A percentile compares a stretch with the other conserved stretches of the same genome.
Conservation (phyloP, 2,888 invertebrate species). For the Byasa hedistus region DNA sequence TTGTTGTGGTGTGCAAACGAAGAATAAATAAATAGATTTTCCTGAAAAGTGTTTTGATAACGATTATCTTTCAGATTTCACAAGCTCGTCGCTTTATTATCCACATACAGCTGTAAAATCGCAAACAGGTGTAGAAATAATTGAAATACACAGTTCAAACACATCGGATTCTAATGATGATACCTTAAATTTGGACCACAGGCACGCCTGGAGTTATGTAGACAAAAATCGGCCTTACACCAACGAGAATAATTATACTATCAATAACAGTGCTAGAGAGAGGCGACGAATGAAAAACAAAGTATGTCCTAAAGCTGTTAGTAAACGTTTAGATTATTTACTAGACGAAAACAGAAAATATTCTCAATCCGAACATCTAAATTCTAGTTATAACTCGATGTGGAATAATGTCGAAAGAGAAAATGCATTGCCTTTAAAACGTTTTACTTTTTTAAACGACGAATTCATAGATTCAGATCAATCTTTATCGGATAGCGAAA, state of each 20-base stretch:
- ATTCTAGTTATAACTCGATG: constrained; percentile 19
- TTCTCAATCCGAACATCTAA: constrained; percentile 25
- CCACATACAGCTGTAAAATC: constrained; percentile 15
- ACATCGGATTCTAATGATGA: constrained; percentile 39
- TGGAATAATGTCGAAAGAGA: constrained; percentile 20
- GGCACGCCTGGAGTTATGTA: constrained; percentile 45
- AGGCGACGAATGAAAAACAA: constrained; percentile 40
- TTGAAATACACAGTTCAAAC: constrained; percentile 55
- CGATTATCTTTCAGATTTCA: constrained; percentile 32
- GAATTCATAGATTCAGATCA: constrained; percentile 40
- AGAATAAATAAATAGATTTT: too few relatives aligned
- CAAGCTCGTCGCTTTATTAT: constrained; percentile 9
- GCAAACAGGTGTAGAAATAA: constrained; percentile 49
- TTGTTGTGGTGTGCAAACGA: too few relatives aligned
- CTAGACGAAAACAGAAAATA: constrained; percentile 16
- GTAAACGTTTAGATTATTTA: constrained; percentile 10
- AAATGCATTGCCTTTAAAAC: constrained; percentile 41
- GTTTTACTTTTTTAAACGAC: constrained; percentile 54
- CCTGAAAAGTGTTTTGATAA: not conserved
- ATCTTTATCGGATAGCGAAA: constrained; percentile 47
- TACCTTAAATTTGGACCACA: constrained; percentile 33
- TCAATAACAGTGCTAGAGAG: constrained; percentile 49
- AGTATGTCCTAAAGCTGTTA: constrained; percentile 26
- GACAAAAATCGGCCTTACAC: constrained; percentile 38
- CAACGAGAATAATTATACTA: constrained; percentile 36